Conservation (phyloP, 1,140 invertebrate genomes). For the Drosophila sechellia region DNA sequence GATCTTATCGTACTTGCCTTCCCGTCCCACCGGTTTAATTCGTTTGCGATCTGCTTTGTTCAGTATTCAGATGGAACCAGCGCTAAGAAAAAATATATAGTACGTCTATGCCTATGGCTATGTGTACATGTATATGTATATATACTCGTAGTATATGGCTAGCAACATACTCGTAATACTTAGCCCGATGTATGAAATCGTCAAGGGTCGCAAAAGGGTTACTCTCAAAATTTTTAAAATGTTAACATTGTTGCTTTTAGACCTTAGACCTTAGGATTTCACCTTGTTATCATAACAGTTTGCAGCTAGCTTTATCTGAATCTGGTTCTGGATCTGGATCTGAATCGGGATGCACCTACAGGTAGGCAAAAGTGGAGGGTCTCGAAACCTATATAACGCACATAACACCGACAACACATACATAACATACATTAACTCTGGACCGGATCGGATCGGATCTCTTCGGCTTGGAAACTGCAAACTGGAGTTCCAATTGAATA, state of each 20-base stretch:
- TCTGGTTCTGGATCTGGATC: neutral
- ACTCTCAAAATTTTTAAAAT: conserved; percentile 65
- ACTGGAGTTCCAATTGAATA: conserved; percentile 15
- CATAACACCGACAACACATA: conserved; percentile 46
- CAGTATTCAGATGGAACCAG: conserved; percentile 11
- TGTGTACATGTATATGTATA: neutral
- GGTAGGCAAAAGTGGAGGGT: neutral
- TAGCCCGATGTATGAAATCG: conserved; percentile 22
- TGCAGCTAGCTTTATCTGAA: conserved; percentile 8
- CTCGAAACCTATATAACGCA: conserved; percentile 18
- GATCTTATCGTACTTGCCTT: neutral
- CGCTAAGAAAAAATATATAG: conserved; percentile 24
- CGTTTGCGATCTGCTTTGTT: conserved; percentile 4
- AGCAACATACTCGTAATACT: conserved; percentile 3
- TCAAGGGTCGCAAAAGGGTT: conserved; percentile 54
- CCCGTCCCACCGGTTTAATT: conserved; percentile 4
- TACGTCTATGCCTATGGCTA: conserved; percentile 16
- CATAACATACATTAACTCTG: conserved; percentile 18
- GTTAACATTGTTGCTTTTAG: conserved; percentile 76
- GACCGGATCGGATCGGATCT: conserved; percentile 6
- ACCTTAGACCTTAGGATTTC: conserved; percentile 72
- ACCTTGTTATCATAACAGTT: conserved; percentile 60
- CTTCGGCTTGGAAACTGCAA: neutral
- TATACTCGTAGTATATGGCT: conserved; percentile 21
- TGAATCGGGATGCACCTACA: neutral